phyloP scores from a whole-genome alignment of 2,797 vertebrate species.

The Cyprinodon diabolis region DNA sequence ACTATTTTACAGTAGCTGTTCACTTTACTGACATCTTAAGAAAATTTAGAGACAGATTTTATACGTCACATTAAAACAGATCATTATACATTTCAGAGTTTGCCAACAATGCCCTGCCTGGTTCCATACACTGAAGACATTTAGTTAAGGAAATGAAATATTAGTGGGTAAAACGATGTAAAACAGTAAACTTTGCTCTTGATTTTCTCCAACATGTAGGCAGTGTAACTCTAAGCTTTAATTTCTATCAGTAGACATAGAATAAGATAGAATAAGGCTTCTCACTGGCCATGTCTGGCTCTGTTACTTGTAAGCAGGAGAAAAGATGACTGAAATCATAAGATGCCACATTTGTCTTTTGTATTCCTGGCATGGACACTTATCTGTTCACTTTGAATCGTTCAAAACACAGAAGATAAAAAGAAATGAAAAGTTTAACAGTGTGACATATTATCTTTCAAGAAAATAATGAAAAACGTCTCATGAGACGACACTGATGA shows the following conservation, averaged over 20 bases:
- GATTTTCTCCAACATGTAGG: slow-evolving; percentile 7
- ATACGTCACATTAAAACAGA: slow-evolving; percentile 31
- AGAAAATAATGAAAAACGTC: background rate
- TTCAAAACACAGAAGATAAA: background rate
- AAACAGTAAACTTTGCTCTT: background rate
- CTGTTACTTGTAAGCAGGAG: background rate
- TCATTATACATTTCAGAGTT: slow-evolving; percentile 25
- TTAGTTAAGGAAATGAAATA: background rate
- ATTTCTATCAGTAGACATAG: slow-evolving; percentile 28
- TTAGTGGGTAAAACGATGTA: background rate
- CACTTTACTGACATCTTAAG: slow-evolving; percentile 41
- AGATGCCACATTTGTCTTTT: background rate
- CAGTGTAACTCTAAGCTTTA: slow-evolving; percentile 4
- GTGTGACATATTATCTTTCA: background rate
- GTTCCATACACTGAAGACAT: background rate
- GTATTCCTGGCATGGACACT: background rate
- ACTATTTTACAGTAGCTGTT: slow-evolving; percentile 52
- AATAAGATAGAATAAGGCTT: slow-evolving; percentile 1
- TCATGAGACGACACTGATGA: background rate
- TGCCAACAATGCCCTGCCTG: background rate
- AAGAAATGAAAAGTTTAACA: background rate
- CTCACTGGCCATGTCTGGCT: background rate
- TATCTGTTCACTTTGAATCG: background rate
- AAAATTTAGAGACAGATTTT: slow-evolving; percentile 31
- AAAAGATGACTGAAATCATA: background rate